These are phyloP conservation scores for Yoshiicerus persimilis DNA, from an alignment of 1,140 invertebrate species.

Conservation along the genomic window DNA sequence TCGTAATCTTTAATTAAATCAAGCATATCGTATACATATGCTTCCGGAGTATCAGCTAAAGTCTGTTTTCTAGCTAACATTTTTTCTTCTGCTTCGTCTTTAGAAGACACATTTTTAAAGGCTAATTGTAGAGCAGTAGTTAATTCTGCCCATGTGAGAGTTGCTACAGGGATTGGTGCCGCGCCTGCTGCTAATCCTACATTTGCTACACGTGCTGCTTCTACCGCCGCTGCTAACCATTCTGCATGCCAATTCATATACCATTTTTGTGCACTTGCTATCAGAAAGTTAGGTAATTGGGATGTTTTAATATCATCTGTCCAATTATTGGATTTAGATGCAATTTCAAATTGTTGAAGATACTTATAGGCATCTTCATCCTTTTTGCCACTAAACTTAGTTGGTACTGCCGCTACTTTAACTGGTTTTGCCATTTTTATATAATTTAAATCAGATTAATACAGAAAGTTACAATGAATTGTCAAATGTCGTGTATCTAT, in stretches of 20 bases:
- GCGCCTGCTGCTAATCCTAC: background rate
- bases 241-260: background rate
- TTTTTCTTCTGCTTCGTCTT: too few species aligned
- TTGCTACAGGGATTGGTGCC: too few species aligned
- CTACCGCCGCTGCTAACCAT: background rate
- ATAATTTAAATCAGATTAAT: too few species aligned
- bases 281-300: background rate
- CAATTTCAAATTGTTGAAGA: too few species aligned
- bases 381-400: too few species aligned
- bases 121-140: too few species aligned
- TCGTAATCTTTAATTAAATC: background rate
- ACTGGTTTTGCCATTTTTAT: background rate
- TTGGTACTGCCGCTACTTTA: too few species aligned
- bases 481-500: too few species aligned
- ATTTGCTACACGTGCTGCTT: background rate
- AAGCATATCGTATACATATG: background rate
- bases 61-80: background rate
- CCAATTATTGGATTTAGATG: background rate
- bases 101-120: too few species aligned
- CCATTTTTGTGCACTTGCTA: background rate
- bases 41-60: background rate
- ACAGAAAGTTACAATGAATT: too few species aligned
- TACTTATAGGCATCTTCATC: too few species aligned
- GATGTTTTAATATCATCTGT: background rate
- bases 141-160: background rate